Base-by-base conservation (phyloP, 1,140 invertebrate species). In the Scaptodrosophila lebanonensis region DNA sequence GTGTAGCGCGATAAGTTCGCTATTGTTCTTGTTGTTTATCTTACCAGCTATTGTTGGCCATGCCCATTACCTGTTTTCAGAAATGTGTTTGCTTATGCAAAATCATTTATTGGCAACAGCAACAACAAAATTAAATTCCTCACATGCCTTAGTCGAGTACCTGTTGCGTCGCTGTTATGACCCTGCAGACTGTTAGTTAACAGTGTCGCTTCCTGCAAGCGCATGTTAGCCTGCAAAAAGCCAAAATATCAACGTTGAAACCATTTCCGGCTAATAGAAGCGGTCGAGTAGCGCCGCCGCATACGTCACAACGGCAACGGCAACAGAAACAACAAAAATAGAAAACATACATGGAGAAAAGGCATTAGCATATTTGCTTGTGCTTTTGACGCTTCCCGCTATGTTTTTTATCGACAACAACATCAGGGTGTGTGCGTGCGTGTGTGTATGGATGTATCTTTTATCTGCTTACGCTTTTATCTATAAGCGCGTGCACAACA, bases 361-460 rank as follows among this genome's bases (percentile, higher is more conserved):
- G 20, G 48, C 47, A 63, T 70, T 65, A 49, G 47, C 61, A 69
- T 71, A 71, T 62, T 51, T 66, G 57, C 52, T 62, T 52, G 63
- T 72, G 69, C 63, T 69, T 11, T 44, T 47, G 58, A 59, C 54
- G 66, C 39, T 12, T 13, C 7, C 47, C 16, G 17, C 35, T 42
- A 7, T 40, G 47, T 35, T 45, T 64, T 16, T 20, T 42, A 27
- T 45, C 32, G 38, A 48, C n/a, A n/a, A n/a, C n/a, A n/a, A n/a
- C n/a, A 32, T 49, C 30, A 27, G 18, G 36, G 8, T 60, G 13
- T 12, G 11, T 43, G 20, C 25, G 12, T 25, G 25, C 5, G 15
- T 30, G n/a, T n/a, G n/a, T n/a, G n/a, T n/a, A n/a, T n/a, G n/a
- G n/a, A n/a, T 22, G 15, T 8, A 5, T 6, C 13, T 36, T 25